Evolutionary conservation across 2,888 invertebrate species (phyloP), one percentile per base, ranked within the genome.

Genomic region (Aspidapion aeneum): DNA sequence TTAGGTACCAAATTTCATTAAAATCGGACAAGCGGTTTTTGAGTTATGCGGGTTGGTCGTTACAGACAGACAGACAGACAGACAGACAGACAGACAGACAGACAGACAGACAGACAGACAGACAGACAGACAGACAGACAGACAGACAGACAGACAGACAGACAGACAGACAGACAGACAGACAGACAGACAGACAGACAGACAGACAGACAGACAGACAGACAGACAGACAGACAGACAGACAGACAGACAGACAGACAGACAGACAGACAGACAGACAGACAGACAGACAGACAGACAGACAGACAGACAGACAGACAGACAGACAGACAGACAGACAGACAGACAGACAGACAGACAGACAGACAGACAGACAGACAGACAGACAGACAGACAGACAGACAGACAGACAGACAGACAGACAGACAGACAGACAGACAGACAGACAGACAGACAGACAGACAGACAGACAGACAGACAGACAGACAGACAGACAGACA

Each of bases 311-410:
- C 63, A 63, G 55, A 63, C 63, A 60, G 63, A 63, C 63, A 63
- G 55, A 63, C 63, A 63, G 63, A 63, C 63, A 60, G 55, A 63
- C 63, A 63, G 63, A 63, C 63, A 63, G 55, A 63, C 63, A 60
- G 63, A 63, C 63, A 63, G 55, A 63, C 63, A 63, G 63, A 63
- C 63, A 60, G 55, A 63, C 63, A 63, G 63, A 63, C 63, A 63
- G 55, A 63, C 63, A 60, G 63, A 63, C 63, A 63, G 55, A 63
- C 63, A 63, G 63, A 63, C 63, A 60, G 55, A 63, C 63, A 63
- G 63, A 63, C 63, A 63, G 55, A 63, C 63, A 60, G 63, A 63
- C 63, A 63, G 55, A 63, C 63, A 63, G 63, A 63, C 63, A 60
- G 55, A 63, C 63, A 63, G 63, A 63, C 63, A 63, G 55, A 63